These are phyloP conservation scores for Acinonyx jubatus DNA, from an alignment of 2,113 vertebrate genomes.

Conservation along the genomic window DNA sequence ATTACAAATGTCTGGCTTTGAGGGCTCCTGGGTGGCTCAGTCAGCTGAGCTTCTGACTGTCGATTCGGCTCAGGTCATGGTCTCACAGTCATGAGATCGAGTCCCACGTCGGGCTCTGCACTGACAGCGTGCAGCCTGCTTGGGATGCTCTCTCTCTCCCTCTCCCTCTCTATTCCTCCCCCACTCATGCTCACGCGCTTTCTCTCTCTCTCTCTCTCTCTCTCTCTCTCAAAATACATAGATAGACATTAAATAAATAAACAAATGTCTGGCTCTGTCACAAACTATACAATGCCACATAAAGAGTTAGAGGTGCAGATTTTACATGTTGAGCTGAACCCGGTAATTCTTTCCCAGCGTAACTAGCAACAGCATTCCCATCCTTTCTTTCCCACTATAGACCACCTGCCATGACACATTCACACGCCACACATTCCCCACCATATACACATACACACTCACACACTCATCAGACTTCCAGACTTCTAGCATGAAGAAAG, in stretches of 20 bases:
- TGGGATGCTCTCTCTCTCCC: no score
- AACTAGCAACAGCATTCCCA: background rate
- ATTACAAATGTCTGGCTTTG: background rate
- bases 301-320: background rate
- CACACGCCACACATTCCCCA: background rate
- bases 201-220: no score
- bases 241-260: no score
- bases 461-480: background rate
- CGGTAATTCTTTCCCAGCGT: background rate
- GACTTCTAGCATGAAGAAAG: background rate
- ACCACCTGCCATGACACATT: background rate
- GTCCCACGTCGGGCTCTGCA: no score
- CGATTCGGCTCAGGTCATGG: no score
- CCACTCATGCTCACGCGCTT: no score
- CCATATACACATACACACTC: rapidly evolving
- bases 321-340: background rate
- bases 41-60: no score
- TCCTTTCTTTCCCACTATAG: background rate
- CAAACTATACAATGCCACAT: background rate
- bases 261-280: background rate
- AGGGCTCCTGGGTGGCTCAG: no score
- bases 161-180: no score
- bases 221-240: no score
- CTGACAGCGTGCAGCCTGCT: no score
- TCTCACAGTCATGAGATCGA: no score